A percentile compares a stretch with the other conserved stretches of the same genome.
phyloP scores from a whole-genome alignment of 2,113 vertebrate species.

The Ranitomeya imitator region DNA sequence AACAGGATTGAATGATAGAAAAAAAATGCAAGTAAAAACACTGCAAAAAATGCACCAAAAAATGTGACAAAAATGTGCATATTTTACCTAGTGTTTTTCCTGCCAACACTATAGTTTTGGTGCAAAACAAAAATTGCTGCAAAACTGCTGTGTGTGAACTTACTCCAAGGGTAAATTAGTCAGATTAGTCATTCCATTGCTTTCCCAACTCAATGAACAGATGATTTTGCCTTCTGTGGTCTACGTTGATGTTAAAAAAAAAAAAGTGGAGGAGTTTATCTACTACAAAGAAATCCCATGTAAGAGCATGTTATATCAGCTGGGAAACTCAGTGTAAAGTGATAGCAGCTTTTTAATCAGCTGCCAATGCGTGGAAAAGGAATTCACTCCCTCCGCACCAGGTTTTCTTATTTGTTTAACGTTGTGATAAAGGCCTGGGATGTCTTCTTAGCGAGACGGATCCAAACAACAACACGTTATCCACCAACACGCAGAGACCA shows the following conservation, averaged over 20 bases:
- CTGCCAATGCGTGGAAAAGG: conserved; percentile 49
- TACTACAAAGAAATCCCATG: conserved; percentile 44
- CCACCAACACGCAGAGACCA: conserved; percentile 7
- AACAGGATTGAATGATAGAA: no score
- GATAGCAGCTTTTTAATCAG: conserved; percentile 52
- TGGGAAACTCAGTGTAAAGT: conserved; percentile 44
- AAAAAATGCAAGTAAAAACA: no score
- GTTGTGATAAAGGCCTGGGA: conserved; percentile 45
- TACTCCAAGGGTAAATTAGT: background rate
- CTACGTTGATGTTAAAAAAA: background rate
- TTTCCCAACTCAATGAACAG: conserved; percentile 10
- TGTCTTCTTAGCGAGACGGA: conserved; percentile 33
- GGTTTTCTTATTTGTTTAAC: conserved; percentile 41
- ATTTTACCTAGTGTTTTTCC: no score
- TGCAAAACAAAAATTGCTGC: no score
- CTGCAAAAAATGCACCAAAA: no score
- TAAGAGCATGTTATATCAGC: conserved; percentile 50
- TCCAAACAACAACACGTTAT: conserved; percentile 39
- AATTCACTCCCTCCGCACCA: conserved; percentile 43
- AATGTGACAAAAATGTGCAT: no score
- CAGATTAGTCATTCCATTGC: background rate
- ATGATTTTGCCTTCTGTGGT: conserved; percentile 35
- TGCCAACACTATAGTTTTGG: no score
- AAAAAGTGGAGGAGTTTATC: conserved; percentile 36
- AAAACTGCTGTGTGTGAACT: no score